Evolutionary conservation across 1,140 invertebrate genomes (phyloP).

Genomic region (Mercenaria mercenaria): DNA sequence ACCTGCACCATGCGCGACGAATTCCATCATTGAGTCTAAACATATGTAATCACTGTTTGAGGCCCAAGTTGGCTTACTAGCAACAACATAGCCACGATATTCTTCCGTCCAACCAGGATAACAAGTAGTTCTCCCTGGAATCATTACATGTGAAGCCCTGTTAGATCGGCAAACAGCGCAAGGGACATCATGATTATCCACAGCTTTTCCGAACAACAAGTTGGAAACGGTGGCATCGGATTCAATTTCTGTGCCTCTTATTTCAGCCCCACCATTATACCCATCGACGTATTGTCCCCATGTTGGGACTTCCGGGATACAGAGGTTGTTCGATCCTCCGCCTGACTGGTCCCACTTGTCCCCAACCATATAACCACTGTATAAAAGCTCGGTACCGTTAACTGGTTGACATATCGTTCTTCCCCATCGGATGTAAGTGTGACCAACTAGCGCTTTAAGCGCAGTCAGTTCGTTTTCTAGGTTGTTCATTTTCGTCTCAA

Average conservation of each 20-base stretch:
- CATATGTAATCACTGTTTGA: slow-evolving; percentile 63
- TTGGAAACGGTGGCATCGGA: neutral
- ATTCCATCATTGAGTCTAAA: slow-evolving; percentile 68
- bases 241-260: slow-evolving; percentile 43
- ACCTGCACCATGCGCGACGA: neutral
- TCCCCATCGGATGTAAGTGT: slow-evolving; percentile 41
- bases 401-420: neutral
- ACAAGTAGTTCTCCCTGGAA: slow-evolving; percentile 65
- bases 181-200: slow-evolving; percentile 42
- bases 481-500: neutral
- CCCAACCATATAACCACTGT: slow-evolving; percentile 43
- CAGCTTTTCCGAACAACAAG: neutral
- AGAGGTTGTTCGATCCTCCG: slow-evolving; percentile 22
- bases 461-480: neutral
- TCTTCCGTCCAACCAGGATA: slow-evolving; percentile 62
- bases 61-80: slow-evolving; percentile 17
- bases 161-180: slow-evolving; percentile 66
- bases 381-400: slow-evolving; percentile 29
- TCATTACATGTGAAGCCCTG: slow-evolving; percentile 52
- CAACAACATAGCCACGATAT: slow-evolving; percentile 71
- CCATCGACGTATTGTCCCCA: slow-evolving; percentile 33
- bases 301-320: slow-evolving; percentile 35
- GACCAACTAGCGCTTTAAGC: neutral
- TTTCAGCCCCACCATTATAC: neutral
- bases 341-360: slow-evolving; percentile 10